Conservation (phyloP, 2,888 invertebrate genomes). For the Andrena praecox region DNA sequence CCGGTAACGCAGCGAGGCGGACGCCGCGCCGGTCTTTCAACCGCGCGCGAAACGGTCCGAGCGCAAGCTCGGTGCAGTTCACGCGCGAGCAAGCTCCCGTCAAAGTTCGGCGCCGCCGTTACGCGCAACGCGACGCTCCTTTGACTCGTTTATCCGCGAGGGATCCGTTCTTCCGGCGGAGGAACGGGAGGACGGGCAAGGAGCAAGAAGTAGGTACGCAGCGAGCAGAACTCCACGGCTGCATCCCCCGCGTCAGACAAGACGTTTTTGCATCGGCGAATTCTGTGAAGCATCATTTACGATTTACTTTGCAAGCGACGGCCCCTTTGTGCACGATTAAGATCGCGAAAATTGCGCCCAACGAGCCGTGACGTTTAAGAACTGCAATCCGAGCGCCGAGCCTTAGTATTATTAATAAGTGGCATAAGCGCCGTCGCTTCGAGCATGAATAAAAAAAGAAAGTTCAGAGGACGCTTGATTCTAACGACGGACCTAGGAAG, state of each 20-base stretch:
- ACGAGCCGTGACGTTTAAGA: background rate
- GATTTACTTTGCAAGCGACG: conserved; percentile 4
- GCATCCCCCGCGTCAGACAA: background rate
- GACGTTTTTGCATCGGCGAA: background rate
- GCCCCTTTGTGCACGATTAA: background rate
- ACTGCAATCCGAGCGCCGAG: background rate
- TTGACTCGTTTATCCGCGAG: conserved; percentile 31
- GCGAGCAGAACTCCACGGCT: background rate
- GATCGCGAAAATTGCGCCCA: conserved; percentile 4
- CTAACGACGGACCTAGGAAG: too few relatives aligned
- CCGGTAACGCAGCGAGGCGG: conserved; percentile 28
- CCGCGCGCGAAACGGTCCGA: conserved; percentile 26
- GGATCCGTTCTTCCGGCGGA: background rate
- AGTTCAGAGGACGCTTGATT: too few relatives aligned
- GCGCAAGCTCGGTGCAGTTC: conserved; percentile 10
- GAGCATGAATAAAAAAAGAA: background rate
- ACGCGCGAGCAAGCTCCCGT: conserved; percentile 29
- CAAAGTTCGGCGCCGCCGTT: conserved; percentile 28
- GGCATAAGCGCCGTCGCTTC: background rate
- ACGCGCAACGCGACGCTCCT: background rate
- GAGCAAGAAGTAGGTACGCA: background rate
- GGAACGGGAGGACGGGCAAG: too few relatives aligned
- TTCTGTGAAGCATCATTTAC: background rate
- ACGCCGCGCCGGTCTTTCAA: conserved; percentile 18
- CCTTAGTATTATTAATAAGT: conserved; percentile 16